These are phyloP conservation scores for Ciconia nigra DNA, from an alignment of 2,797 vertebrate genomes.

Conservation along the genomic window DNA sequence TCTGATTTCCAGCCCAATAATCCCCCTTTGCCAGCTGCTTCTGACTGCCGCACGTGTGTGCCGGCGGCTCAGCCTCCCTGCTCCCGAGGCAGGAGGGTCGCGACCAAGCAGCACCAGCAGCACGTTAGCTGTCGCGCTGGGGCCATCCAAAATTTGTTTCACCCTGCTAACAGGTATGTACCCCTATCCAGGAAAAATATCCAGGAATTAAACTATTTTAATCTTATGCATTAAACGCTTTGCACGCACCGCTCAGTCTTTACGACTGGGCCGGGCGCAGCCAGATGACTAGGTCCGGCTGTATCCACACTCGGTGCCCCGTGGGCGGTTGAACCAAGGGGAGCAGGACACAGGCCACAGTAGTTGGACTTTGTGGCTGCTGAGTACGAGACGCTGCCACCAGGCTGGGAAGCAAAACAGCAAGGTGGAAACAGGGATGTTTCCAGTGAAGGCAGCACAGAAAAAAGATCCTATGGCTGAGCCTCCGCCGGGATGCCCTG, in stretches of 20 bases:
- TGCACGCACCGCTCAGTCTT: rapidly evolving
- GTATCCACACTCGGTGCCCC: background rate
- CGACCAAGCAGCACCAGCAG: background rate
- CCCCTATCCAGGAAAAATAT: background rate
- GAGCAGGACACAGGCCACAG: background rate
- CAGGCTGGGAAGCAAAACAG: background rate
- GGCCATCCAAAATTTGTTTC: background rate
- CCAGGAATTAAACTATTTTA: background rate
- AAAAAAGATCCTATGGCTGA: background rate
- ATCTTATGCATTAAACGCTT: background rate
- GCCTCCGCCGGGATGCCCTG: background rate
- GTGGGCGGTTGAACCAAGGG: background rate
- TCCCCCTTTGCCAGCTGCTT: background rate
- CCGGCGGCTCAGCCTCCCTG: background rate
- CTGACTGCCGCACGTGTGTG: rapidly evolving
- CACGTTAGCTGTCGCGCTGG: background rate
- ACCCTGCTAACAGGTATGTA: background rate
- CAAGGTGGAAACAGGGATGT: background rate
- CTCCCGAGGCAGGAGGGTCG: background rate
- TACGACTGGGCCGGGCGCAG: rapidly evolving
- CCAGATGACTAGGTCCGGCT: background rate
- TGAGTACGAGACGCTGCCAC: background rate
- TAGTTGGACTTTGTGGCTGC: background rate
- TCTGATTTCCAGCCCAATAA: background rate
- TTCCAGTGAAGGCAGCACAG: background rate